These are phyloP conservation scores for Gymnosoma rotundatum DNA, from an alignment of 2,888 invertebrate species.

Conservation along the genomic window DNA sequence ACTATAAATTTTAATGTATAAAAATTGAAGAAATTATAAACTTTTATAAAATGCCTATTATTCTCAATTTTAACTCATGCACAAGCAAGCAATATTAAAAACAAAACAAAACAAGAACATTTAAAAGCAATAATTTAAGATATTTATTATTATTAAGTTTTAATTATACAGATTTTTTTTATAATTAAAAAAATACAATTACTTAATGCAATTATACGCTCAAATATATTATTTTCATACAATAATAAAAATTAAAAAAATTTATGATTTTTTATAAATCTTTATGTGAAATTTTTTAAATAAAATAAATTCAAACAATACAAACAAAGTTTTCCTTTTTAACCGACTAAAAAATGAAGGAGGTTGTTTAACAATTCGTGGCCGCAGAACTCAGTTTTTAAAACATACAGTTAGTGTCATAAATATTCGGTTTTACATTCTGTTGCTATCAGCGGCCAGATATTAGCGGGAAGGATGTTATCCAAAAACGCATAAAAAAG, in stretches of 20 bases:
- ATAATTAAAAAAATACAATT: slow-evolving; percentile 48
- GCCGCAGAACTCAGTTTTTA: too few relatives aligned
- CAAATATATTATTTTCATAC: slow-evolving; percentile 53
- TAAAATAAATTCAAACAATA: slow-evolving; percentile 35
- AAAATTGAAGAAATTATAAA: slow-evolving; percentile 14
- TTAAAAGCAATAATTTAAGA: slow-evolving; percentile 63
- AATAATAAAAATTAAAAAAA: slow-evolving; percentile 30
- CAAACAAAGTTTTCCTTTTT: background rate
- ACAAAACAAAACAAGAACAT: slow-evolving; percentile 28
- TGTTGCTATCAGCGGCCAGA: too few relatives aligned
- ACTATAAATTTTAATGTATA: slow-evolving; percentile 8
- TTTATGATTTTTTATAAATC: slow-evolving; percentile 54
- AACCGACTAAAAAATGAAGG: too few relatives aligned
- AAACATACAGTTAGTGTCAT: too few relatives aligned
- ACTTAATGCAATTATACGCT: slow-evolving; percentile 68
- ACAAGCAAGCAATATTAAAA: slow-evolving; percentile 64
- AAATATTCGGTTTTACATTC: too few relatives aligned
- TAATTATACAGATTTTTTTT: slow-evolving; percentile 39
- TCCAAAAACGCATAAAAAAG: too few relatives aligned
- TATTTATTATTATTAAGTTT: slow-evolving; percentile 51
- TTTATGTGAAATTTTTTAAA: slow-evolving; percentile 31
- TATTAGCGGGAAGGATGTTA: too few relatives aligned
- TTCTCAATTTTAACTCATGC: slow-evolving; percentile 47
- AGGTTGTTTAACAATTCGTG: too few relatives aligned
- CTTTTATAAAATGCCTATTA: slow-evolving; percentile 12